Evolutionary conservation across 2,797 vertebrate genomes (phyloP).

Genomic region (Pyrocephalus nanus): DNA sequence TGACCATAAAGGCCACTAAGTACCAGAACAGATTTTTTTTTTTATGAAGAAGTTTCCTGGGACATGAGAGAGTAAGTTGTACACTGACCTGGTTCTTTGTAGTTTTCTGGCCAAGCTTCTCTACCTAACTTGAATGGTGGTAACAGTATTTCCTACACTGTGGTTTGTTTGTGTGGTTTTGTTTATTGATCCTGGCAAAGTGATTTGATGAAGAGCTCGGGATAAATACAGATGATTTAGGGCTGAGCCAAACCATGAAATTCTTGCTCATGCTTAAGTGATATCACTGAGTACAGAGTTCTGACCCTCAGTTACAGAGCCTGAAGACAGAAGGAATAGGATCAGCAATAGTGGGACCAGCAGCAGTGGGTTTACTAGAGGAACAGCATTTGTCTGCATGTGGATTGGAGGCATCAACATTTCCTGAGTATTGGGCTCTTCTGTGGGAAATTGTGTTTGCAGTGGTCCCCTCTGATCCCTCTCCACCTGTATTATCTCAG

Average conservation of each 20-base stretch:
- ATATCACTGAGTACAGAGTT: not conserved
- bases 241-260: not conserved
- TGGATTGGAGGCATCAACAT: not conserved
- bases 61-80: not conserved
- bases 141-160: not conserved
- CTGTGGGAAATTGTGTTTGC: not conserved
- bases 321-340: not conserved
- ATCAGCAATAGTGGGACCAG: not conserved
- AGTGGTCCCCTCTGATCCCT: not conserved
- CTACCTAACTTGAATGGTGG: not conserved
- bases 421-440: not conserved
- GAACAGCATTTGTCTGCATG: not conserved
- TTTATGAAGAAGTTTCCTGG: not conserved
- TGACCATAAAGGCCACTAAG: not conserved
- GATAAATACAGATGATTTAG: not conserved
- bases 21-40: not conserved
- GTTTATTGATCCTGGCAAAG: conserved; percentile 30
- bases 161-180: conserved; percentile 5
- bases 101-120: not conserved
- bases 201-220: not conserved
- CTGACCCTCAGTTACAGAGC: not conserved
- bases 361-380: not conserved
- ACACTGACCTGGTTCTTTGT: not conserved
- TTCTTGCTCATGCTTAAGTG: not conserved
- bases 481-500: not conserved